A percentile compares a stretch with the other conserved stretches of the same genome.
Conservation (phyloP, 2,797 vertebrate species). For the Parambassis ranga region DNA sequence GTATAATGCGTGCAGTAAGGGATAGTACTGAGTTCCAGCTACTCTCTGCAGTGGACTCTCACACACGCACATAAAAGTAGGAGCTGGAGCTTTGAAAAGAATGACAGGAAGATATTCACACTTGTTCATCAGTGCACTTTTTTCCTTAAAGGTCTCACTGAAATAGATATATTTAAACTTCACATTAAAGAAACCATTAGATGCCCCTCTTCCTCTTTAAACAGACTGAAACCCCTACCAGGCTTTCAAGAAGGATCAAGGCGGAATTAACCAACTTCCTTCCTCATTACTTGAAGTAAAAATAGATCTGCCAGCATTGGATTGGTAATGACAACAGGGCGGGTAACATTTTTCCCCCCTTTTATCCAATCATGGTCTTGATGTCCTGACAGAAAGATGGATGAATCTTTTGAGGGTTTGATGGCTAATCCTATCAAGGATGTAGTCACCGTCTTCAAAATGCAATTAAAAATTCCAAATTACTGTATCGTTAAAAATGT, state of each 20-base stretch:
- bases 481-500: conserved; percentile 54
- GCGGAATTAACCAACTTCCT: conserved; percentile 74
- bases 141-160: conserved; percentile 37
- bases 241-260: conserved; percentile 72
- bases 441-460: conserved; percentile 68
- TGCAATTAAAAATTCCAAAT: conserved; percentile 68
- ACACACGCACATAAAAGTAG: conserved; percentile 6
- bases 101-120: conserved; percentile 27
- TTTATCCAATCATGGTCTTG: conserved; percentile 71
- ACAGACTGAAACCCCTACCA: conserved; percentile 46
- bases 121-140: conserved; percentile 34
- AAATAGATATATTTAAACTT: conserved; percentile 63
- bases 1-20: too few relatives aligned
- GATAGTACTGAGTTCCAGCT: too few relatives aligned
- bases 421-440: conserved; percentile 75
- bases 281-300: conserved; percentile 72
- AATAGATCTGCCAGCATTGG: conserved; percentile 70
- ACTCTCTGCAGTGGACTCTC: too few relatives aligned
- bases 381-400: conserved; percentile 76
- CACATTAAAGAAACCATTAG: conserved; percentile 68
- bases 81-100: conserved; percentile 18
- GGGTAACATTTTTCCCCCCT: conserved; percentile 55
- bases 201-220: conserved; percentile 43
- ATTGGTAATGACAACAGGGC: conserved; percentile 74
- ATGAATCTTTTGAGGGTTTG: conserved; percentile 73